Evolutionary conservation across 2,797 vertebrate genomes (phyloP), one percentile per base, ranked within the genome.

Genomic region (Dipus sagitta): DNA sequence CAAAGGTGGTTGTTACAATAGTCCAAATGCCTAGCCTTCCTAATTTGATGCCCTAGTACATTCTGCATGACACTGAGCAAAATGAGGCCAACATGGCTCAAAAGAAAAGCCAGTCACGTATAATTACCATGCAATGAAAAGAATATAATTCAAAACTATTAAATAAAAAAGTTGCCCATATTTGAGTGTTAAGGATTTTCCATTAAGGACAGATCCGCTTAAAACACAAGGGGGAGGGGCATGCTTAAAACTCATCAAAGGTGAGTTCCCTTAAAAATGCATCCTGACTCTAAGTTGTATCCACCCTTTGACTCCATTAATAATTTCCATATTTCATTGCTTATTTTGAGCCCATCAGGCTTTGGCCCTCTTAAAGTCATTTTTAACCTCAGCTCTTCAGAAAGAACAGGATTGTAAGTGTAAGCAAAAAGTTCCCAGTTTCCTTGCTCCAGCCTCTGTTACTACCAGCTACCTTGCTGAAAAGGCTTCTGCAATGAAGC

Each of bases 121-220:
- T 54, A 92, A 87, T 93, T 42, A 93, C 60, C 42, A 30, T 4
- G 17, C 60, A n/a, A 65, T 18, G 58, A 76, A 91, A 94, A 76
- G 62, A 91, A 72, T 78, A 62, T 54, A 32, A 77, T 81, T 93
- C 58, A 42, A 91, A 93, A 82, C 78, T 80, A 84, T 82, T 90
- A 68, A 58, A 58, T 64, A 71, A 64, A 79, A 58, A 77, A 23
- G 67, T 2, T 18, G 18, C 64, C 71, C 54, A 42, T 30, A 3
- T 26, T 74, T 70, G 71, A 82, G 42, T 87, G 86, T 47, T 75
- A 82, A 78, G 83, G 30, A 62, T 90, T 60, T 85, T 75, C 90
- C 81, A 87, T 62, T 81, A 79, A 84, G 71, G 81, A 84, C 62
- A 78, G 81, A 78, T 70, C 18, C 23, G 85, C 20, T 18, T 21